Evolutionary conservation across 2,888 invertebrate genomes (phyloP), one percentile per base, ranked within the genome.

Genomic region (Leptothorax acervorum): DNA sequence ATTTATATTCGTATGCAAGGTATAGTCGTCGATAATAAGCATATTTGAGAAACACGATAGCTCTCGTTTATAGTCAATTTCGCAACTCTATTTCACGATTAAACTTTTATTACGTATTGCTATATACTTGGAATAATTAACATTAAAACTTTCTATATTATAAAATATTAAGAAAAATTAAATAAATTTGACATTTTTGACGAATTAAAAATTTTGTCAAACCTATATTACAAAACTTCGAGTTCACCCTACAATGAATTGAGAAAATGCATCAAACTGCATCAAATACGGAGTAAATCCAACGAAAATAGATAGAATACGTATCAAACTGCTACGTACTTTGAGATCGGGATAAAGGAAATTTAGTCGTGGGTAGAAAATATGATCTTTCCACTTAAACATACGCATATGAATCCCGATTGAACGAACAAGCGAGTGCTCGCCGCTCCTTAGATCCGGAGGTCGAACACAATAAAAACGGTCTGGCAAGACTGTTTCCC

Each of bases 361-460:
- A 62, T 63, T 90, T 84, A 39, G 12, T 83, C 89, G 81, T 81
- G 86, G 76, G 86, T 85, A 85, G 87, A 88, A 91, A 91, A 88
- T 91, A 92, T 92, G 87, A 89, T 90, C 85, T 83, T 82, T 86
- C 85, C 87, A 92, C 88, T 92, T 91, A 90, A 83, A 76, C 75
- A 78, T 86, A 82, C 85, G 71, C 86, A 87, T 89, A 92, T 91
- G 89, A 88, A 86, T 88, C 91, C 89, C 91, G 62, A 55, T 55
- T 86, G 90, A 83, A 83, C 68, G 63, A 66, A 48, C 70, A 78
- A 62, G 48, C 45, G 62, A 75, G 83, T 39, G 57, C 83, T 73
- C 42, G 63, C 60, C 66, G 66, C 31, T 63, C 53, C 28, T 60
- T 75, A 68, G 53, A 42, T 65, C 62, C 82, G 35, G 65, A 70